These are phyloP conservation scores for Brassicogethes aeneus DNA, from an alignment of 2,888 invertebrate genomes.

Conservation along the genomic window DNA sequence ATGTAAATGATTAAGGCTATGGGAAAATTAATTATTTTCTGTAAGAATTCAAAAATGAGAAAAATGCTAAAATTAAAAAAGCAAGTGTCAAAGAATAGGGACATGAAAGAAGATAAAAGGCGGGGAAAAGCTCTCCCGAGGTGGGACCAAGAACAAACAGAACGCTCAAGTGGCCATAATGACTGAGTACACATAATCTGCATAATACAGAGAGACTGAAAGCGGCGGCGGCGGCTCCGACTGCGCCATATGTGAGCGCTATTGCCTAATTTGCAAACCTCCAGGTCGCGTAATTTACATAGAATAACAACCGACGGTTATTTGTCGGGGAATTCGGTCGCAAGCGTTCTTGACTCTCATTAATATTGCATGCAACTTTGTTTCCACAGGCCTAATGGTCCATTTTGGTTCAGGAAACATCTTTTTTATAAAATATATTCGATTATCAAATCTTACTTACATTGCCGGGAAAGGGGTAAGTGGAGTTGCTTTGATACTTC, in stretches of 20 bases:
- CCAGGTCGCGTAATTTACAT: constrained; percentile 38
- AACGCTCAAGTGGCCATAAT: constrained; percentile 38
- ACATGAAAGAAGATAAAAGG: too few species aligned
- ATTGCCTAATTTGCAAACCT: constrained; percentile 39
- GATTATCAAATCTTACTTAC: too few species aligned
- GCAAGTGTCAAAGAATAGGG: too few species aligned
- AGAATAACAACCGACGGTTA: constrained; percentile 37
- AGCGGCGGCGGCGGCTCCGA: constrained; percentile 13
- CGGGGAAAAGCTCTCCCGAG: constrained; percentile 3
- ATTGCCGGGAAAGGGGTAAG: too few species aligned
- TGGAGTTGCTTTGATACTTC: too few species aligned
- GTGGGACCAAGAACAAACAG: constrained; percentile 30
- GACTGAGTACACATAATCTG: constrained; percentile 40
- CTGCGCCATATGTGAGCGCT: constrained; percentile 25
- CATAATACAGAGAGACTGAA: constrained; percentile 28
- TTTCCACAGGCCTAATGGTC: constrained; percentile 7
- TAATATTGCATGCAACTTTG: constrained; percentile 19
- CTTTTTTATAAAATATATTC: too few species aligned
- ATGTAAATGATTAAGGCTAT: too few species aligned
- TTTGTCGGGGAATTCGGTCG: constrained; percentile 28
- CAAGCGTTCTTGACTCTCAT: constrained; percentile 17
- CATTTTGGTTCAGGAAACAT: too few species aligned
- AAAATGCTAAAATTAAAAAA: too few species aligned
- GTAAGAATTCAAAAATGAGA: too few species aligned
- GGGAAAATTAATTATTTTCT: too few species aligned